Conservation (phyloP, 2,113 vertebrate species). For the Abramis brama region DNA sequence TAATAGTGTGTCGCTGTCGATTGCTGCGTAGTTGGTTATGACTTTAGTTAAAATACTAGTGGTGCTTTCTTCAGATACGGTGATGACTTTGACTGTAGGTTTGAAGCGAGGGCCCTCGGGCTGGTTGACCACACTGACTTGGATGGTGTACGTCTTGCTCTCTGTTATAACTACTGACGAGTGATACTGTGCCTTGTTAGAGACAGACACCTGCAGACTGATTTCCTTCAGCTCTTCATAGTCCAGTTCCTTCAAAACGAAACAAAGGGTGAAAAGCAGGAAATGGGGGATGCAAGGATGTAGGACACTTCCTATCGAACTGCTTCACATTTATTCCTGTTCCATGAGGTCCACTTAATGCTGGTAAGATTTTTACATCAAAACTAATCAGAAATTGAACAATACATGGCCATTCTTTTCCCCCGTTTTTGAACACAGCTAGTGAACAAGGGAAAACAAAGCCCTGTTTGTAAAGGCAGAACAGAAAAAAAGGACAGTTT, state of each 20-base stretch:
- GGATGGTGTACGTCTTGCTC: slow-evolving; percentile 66
- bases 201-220: slow-evolving; percentile 78
- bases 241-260: slow-evolving; percentile 70
- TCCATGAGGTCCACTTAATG: background rate
- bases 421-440: background rate
- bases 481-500: background rate
- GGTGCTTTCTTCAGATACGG: slow-evolving; percentile 69
- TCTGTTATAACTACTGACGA: background rate
- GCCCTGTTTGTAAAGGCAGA: background rate
- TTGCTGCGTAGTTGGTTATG: slow-evolving; percentile 80
- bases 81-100: slow-evolving; percentile 75
- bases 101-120: slow-evolving; percentile 83
- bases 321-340: background rate
- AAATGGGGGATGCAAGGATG: background rate
- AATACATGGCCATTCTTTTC: background rate
- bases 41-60: slow-evolving; percentile 63
- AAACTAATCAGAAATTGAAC: background rate
- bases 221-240: slow-evolving; percentile 81
- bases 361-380: background rate
- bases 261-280: slow-evolving; percentile 8
- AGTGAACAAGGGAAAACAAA: background rate
- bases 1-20: slow-evolving; percentile 83
- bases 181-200: slow-evolving; percentile 85
- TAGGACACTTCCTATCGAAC: background rate
- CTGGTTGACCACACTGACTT: slow-evolving; percentile 83